Evolutionary conservation across 1,140 invertebrate species (phyloP), one percentile per base, ranked within the genome.

Genomic region (Carcinoscorpius rotundicauda): DNA sequence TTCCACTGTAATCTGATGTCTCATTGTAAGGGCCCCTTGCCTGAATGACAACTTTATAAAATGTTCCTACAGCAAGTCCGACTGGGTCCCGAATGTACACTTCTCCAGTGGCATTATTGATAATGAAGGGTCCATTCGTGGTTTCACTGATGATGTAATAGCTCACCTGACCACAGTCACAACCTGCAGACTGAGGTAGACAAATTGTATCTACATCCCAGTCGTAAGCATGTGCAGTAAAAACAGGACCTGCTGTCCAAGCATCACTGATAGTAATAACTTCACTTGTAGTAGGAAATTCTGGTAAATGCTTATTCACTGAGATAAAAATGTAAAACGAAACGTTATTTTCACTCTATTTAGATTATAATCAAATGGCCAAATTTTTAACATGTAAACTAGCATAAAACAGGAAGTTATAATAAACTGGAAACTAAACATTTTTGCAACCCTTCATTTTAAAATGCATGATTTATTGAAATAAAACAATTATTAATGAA

Each of bases 41-140:
- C 29, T 52, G 57, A 4, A 70, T 57, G 3, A 61, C 58, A 8
- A 70, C n/a, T 9, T 53, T 63, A 53, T 70, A 68, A 3, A 49
- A 63, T 6, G 29, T 58, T 6, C 61, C 64, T 0, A 64, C 60
- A 6, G 55, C 58, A 2, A 68, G 61, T 10, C 59, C 10, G 1
- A 53, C 52, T 4, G 67, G 62, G 6, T 70, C 66, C 52, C 51
- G 58, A n/a, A 70, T 55, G 29, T 58, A 67, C 4, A 70, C 60
- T 9, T 70, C 69, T 9, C 69, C 69, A 0, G 67, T 65, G 9
- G 61, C 48, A 8, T 65, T 63, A 59, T 70, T 67, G 29, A 70
- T 64, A n/a, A 58, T 59, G 52, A 70, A 70, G 1, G 68, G 50
- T 29, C 52, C 52, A 10, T 62, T 51, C 4, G 59, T 60, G 49